Evolutionary conservation across 2,797 vertebrate species (phyloP), one percentile per base, ranked within the genome.

Genomic region (Gymnoscopelus braueri): DNA sequence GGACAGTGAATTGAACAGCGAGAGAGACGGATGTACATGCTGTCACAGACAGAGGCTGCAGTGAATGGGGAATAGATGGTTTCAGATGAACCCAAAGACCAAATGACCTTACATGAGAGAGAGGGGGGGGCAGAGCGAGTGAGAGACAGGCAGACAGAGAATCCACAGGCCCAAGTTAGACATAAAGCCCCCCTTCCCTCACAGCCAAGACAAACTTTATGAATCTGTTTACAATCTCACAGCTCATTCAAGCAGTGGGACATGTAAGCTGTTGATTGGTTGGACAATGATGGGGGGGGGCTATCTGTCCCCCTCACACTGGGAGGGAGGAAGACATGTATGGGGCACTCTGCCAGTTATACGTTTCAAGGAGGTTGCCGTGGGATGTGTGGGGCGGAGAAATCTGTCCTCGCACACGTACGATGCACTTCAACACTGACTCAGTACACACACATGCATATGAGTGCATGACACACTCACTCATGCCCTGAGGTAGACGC

Each of bases 151-250:
- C 11, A 19, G 50, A n/a, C 3, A 64, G 24, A 39, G 35, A 65
- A 11, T 4, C 11, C 29, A 14, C 35, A n/a, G 12, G 47, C 39
- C 24, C 39, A 44, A 9, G 2, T 6, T 50, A 23, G 49, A 63
- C 5, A 4, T 24, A 5, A 23, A 51, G 6, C 51, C 61, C 24
- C 58, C 14, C 53, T n/a, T 9, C 14, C 53, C 35, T 14, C 35
- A 5, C 26, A 67, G 68, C 74, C 78, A 80, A 69, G 59, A 71
- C 64, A 77, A 75, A 62, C 47, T 9, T 4, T 49, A 65, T 53
- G 29, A 61, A 66, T 71, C 51, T 66, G 63, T 69, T 62, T 7
- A 44, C n/a, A 55, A 70, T 72, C 59, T 64, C 74, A 11, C 0
- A 49, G 58, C 54, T 69, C 56, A 35, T 61, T 39, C 58, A 35